phyloP scores from a whole-genome alignment of 2,888 invertebrate species.

The Euspilapteryx auroguttella region DNA sequence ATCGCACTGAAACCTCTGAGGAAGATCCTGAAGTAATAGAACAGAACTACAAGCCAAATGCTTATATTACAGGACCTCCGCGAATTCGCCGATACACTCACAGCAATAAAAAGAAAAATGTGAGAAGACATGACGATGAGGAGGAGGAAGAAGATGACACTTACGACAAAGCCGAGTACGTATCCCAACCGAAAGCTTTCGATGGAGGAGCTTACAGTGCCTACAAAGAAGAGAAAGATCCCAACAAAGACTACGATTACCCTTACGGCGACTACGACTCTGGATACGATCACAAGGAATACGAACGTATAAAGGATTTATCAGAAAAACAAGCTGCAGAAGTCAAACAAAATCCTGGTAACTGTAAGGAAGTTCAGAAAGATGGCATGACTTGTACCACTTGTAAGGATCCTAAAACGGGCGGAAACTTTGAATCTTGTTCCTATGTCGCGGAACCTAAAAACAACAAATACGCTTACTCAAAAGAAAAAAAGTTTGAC shows the following conservation, averaged over 20 bases:
- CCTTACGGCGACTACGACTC: conserved; percentile 50
- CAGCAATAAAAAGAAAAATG: conserved; percentile 38
- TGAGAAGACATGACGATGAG: conserved; percentile 20
- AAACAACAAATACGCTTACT: conserved; percentile 71
- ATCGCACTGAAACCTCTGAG: conserved; percentile 35
- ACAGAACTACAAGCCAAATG: conserved; percentile 47
- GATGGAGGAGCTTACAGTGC: conserved; percentile 43
- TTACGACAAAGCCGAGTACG: conserved; percentile 47
- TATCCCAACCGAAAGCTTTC: conserved; percentile 53
- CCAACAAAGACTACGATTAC: conserved; percentile 43
- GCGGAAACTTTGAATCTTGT: conserved; percentile 78
- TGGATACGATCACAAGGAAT: conserved; percentile 54
- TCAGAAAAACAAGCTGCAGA: conserved; percentile 66
- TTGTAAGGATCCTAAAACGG: conserved; percentile 74
- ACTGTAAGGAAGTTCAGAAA: conserved; percentile 66
- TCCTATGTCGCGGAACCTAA: conserved; percentile 75
- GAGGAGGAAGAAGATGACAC: conserved; percentile 52
- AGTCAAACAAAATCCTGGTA: conserved; percentile 62
- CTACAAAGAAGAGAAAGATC: conserved; percentile 37
- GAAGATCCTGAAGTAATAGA: conserved; percentile 28
- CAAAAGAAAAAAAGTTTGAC: conserved; percentile 64
- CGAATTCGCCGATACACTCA: conserved; percentile 52
- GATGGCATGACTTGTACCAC: conserved; percentile 71
- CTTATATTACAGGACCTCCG: conserved; percentile 47
- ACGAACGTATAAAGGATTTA: conserved; percentile 59